Evolutionary conservation across 1,140 invertebrate genomes (phyloP).

Genomic region (Pachypeltis micranthus): DNA sequence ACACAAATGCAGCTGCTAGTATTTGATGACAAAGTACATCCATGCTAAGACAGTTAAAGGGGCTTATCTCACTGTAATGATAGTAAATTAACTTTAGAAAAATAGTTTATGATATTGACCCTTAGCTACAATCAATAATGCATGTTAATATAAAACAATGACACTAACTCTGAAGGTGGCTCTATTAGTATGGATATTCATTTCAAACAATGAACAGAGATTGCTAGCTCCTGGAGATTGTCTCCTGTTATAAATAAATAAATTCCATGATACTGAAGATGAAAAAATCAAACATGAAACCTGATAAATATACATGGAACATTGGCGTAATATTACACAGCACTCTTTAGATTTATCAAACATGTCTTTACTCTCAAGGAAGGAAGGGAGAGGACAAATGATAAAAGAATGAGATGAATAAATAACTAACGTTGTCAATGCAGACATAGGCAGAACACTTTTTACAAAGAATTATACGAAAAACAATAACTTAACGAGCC

Average conservation of each 20-base stretch:
- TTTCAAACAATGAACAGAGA: neutral
- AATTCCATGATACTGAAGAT: neutral
- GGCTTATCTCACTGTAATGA: neutral
- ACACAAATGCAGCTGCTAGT: neutral
- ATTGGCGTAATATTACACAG: neutral
- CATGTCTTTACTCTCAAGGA: neutral
- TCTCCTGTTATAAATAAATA: neutral
- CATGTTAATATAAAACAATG: neutral
- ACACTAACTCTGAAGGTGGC: neutral
- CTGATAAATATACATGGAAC: neutral
- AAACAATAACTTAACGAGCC: conserved; percentile 4
- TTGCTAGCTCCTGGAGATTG: neutral
- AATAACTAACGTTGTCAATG: neutral
- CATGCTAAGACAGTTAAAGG: neutral
- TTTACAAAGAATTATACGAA: neutral
- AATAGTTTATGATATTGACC: neutral
- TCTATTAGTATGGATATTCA: neutral
- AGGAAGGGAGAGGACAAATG: neutral
- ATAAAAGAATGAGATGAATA: neutral
- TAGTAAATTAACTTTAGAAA: neutral
- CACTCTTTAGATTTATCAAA: neutral
- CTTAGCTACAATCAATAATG: neutral
- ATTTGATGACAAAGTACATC: neutral
- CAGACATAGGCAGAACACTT: neutral
- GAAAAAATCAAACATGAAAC: neutral